phyloP scores from a whole-genome alignment of 2,113 vertebrate species.

The Xiphophorus maculatus region DNA sequence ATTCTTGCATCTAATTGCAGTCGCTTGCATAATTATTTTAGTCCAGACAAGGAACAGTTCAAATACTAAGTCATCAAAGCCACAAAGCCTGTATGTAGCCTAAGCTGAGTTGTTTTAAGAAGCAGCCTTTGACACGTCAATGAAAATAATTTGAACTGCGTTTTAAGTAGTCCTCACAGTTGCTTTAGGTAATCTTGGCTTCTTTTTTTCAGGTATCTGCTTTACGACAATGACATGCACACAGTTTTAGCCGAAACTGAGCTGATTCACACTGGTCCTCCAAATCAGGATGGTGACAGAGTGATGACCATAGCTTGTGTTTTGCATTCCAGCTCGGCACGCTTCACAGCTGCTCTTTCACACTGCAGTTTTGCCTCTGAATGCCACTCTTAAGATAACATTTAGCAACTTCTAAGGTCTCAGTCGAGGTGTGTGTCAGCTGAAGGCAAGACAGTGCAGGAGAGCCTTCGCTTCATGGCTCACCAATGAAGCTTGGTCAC shows the following conservation, averaged over 20 bases:
- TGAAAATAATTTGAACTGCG: not conserved
- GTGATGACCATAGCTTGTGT: constrained; percentile 62
- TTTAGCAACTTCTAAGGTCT: constrained; percentile 43
- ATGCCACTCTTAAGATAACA: constrained; percentile 62
- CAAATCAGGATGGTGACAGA: constrained; percentile 49
- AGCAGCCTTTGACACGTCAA: not conserved
- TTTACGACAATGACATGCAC: not conserved
- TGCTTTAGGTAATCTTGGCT: not conserved
- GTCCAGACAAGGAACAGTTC: not conserved
- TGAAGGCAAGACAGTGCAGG: constrained; percentile 68
- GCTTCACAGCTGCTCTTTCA: constrained; percentile 62
- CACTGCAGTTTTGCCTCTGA: constrained; percentile 63
- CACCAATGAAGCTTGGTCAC: constrained; percentile 40
- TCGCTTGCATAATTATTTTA: not conserved
- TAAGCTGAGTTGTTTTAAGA: not conserved
- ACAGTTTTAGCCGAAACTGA: not conserved
- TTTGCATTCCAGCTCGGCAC: constrained; percentile 70
- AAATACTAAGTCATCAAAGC: not conserved
- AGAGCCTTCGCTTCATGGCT: constrained; percentile 47
- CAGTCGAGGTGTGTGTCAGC: constrained; percentile 35
- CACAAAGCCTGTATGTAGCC: not conserved
- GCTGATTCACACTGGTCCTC: not conserved
- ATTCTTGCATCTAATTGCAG: not conserved
- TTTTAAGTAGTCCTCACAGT: not conserved
- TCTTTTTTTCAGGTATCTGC: not conserved